Evolutionary conservation across 1,140 invertebrate genomes (phyloP).

Genomic region (Apis laboriosa): DNA sequence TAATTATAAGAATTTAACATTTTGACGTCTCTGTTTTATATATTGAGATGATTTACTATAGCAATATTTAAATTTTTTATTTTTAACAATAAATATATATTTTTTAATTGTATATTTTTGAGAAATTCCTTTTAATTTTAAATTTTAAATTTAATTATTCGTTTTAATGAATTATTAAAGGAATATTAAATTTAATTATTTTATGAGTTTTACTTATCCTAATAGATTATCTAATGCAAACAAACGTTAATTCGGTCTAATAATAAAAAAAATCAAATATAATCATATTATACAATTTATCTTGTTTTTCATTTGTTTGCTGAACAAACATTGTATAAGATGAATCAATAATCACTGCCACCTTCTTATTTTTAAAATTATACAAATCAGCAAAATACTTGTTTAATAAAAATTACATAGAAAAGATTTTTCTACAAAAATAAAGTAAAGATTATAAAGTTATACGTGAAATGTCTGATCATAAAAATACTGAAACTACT

Average conservation of each 20-base stretch:
- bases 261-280: not conserved
- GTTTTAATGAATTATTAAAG: not conserved
- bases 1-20: not conserved
- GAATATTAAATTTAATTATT: not conserved
- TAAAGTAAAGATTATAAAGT: not conserved
- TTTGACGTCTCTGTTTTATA: too few species aligned
- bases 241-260: not conserved
- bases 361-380: not conserved
- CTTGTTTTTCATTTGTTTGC: conserved; percentile 5
- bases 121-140: not conserved
- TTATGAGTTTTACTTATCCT: not conserved
- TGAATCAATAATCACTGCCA: not conserved
- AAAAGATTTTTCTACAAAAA: not conserved
- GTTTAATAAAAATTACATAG: not conserved
- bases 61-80: not conserved
- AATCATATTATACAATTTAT: conserved; percentile 4
- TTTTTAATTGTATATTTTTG: too few species aligned
- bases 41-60: too few species aligned
- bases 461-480: not conserved
- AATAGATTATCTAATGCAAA: not conserved
- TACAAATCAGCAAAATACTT: not conserved
- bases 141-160: not conserved
- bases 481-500: conserved; percentile 8
- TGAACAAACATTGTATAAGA: not conserved
- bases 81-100: too few species aligned